These are phyloP conservation scores for Eretmocerus hayati DNA, from an alignment of 2,888 invertebrate genomes.

Conservation along the genomic window DNA sequence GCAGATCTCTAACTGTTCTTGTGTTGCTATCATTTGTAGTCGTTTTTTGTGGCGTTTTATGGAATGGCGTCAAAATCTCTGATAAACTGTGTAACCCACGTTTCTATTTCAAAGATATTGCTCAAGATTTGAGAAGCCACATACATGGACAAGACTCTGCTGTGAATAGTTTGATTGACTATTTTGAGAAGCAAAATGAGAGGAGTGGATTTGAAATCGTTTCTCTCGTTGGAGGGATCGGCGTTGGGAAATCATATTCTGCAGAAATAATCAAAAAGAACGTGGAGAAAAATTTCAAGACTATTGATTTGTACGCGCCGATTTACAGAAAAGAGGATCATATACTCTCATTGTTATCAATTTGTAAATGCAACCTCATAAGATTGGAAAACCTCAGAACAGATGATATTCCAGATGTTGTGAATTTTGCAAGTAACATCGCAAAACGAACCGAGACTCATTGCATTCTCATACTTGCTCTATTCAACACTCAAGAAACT, in stretches of 20 bases:
- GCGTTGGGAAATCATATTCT: constrained; percentile 41
- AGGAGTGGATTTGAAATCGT: constrained; percentile 28
- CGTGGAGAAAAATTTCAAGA: constrained; percentile 22
- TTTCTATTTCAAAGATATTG: constrained; percentile 27
- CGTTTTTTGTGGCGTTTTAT: no score
- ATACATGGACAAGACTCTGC: constrained; percentile 36
- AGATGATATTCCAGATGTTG: constrained; percentile 27
- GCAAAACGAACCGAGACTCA: constrained; percentile 18
- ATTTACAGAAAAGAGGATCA: constrained; percentile 17
- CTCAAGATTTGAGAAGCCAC: constrained; percentile 26
- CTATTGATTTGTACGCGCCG: constrained; percentile 30
- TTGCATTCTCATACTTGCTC: constrained; percentile 30
- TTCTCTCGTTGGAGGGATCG: constrained; percentile 37
- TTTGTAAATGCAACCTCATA: constrained; percentile 33
- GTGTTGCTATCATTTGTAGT: constrained; percentile 18
- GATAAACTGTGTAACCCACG: constrained; percentile 22
- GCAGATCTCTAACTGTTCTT: constrained; percentile 15
- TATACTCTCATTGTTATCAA: constrained; percentile 25
- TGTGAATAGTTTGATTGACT: constrained; percentile 22
- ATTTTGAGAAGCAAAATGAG: constrained; percentile 17
- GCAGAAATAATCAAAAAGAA: constrained; percentile 33
- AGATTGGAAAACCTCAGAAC: constrained; percentile 37
- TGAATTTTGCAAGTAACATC: constrained; percentile 24
- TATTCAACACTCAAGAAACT: constrained; percentile 34
- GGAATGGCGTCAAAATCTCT: constrained; percentile 17